A percentile compares a stretch with the other conserved stretches of the same genome.
Evolutionary conservation across 2,113 vertebrate species (phyloP).

Genomic region (Anhinga rufa): DNA sequence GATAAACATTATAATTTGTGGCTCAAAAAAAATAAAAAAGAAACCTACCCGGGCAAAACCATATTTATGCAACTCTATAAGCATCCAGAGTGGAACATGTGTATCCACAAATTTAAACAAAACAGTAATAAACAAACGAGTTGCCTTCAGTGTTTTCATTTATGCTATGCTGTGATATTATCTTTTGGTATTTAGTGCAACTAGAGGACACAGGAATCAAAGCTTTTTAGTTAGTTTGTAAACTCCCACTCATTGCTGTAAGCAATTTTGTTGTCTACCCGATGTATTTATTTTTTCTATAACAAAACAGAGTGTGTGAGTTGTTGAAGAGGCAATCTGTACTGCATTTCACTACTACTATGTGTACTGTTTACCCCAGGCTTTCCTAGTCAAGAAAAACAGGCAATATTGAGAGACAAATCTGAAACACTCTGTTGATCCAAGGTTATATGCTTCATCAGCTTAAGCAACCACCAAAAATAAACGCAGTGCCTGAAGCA

Average conservation of each 20-base stretch:
- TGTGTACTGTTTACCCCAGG: not conserved
- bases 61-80: not conserved
- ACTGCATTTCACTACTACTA: not conserved
- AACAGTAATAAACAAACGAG: not conserved
- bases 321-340: not conserved
- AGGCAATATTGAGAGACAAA: not conserved
- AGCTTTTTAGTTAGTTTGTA: not conserved
- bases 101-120: not conserved
- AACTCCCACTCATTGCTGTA: not conserved
- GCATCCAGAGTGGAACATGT: not conserved
- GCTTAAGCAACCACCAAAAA: not conserved
- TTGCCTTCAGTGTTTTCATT: not conserved
- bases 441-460: not conserved
- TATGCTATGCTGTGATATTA: not conserved
- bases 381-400: not conserved
- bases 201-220: not conserved
- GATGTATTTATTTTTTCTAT: not conserved
- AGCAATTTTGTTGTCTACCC: slow-evolving; percentile 18
- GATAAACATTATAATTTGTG: slow-evolving; percentile 68
- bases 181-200: not conserved
- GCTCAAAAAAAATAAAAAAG: not conserved
- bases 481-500: not conserved
- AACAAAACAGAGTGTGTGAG: not conserved
- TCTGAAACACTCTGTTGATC: not conserved
- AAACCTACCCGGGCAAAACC: not conserved